Evolutionary conservation across 2,113 vertebrate genomes (phyloP).

Genomic region (Cinclus mexicanus): DNA sequence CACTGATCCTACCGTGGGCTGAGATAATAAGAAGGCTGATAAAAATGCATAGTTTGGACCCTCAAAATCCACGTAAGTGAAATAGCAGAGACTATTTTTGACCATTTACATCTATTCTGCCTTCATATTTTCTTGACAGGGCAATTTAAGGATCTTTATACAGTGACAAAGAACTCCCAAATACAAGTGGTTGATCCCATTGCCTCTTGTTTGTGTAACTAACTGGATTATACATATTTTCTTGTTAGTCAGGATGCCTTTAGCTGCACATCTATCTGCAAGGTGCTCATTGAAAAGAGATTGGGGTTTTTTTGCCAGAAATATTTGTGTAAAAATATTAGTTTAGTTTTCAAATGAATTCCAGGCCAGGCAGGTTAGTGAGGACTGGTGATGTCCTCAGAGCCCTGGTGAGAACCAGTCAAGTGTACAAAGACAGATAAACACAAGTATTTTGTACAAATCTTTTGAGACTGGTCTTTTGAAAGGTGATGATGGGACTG

Average conservation of each 20-base stretch:
- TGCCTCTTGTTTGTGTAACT: conserved; percentile 1
- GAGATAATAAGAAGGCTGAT: conserved; percentile 38
- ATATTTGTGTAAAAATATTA: neutral
- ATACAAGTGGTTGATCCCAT: neutral
- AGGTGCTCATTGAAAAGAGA: neutral
- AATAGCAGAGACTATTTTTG: conserved; percentile 53
- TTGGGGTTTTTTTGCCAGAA: neutral
- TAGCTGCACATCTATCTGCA: neutral
- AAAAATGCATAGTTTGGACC: conserved; percentile 68
- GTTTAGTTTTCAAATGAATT: neutral
- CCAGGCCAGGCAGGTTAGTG: neutral
- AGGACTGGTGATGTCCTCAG: neutral
- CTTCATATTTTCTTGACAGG: conserved; percentile 42
- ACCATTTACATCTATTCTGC: conserved; percentile 42
- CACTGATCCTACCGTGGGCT: conserved; percentile 30
- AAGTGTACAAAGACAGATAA: neutral
- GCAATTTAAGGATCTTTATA: conserved; percentile 30
- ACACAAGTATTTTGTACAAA: neutral
- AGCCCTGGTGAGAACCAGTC: neutral
- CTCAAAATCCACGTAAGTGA: conserved; percentile 47
- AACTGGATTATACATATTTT: conserved; percentile 1
- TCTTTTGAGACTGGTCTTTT: neutral
- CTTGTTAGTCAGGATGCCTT: neutral
- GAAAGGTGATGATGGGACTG: neutral
- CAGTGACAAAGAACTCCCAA: conserved; percentile 21